phyloP scores from a whole-genome alignment of 2,113 vertebrate genomes.

The Mionectes macconnelli region DNA sequence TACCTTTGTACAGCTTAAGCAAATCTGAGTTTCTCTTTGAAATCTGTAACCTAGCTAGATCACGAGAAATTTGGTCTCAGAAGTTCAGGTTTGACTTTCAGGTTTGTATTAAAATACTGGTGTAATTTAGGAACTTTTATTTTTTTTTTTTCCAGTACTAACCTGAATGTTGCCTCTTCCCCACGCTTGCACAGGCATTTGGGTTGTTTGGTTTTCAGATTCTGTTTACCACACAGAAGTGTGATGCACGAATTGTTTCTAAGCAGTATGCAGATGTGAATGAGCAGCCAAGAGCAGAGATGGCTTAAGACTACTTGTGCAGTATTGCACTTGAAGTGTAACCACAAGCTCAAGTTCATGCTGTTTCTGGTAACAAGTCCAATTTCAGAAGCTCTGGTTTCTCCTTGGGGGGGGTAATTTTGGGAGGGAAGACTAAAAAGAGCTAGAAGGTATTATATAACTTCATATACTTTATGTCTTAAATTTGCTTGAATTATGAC shows the following conservation, averaged over 20 bases:
- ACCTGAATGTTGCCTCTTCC: not conserved
- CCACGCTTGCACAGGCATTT: not conserved
- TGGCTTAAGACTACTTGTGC: not conserved
- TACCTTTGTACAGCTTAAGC: not conserved
- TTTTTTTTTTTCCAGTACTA: not conserved
- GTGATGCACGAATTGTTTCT: fast-evolving
- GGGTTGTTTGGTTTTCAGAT: not conserved
- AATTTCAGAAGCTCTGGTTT: not conserved
- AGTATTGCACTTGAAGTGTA: not conserved
- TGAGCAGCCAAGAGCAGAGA: not conserved
- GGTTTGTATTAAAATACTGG: not conserved
- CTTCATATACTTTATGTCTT: not conserved
- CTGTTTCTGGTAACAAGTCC: not conserved
- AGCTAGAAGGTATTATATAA: not conserved
- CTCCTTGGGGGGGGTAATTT: not conserved
- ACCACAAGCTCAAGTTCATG: not conserved
- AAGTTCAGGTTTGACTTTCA: not conserved
- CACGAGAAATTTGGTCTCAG: not conserved
- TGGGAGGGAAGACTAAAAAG: not conserved
- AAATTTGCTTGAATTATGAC: not conserved
- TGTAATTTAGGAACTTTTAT: not conserved
- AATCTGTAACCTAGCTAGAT: not conserved
- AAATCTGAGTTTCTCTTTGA: not conserved
- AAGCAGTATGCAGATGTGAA: not conserved
- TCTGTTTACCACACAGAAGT: not conserved